Conservation (phyloP, 2,113 vertebrate species). For the Cercopithecus mona region DNA sequence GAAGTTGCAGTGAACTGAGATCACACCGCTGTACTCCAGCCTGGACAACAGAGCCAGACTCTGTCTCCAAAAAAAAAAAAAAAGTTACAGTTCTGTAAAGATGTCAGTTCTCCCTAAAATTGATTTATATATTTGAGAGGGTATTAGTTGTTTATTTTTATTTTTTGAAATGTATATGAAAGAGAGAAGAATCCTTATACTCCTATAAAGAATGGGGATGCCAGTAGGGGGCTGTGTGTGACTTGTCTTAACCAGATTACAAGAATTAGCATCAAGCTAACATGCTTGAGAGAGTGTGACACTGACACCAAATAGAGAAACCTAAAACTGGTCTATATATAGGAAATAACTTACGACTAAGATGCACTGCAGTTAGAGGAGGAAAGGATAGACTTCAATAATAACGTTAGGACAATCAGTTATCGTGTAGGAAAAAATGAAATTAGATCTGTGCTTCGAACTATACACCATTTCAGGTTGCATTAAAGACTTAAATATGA, state of each 20-base stretch:
- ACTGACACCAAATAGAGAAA: neutral
- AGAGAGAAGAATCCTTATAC: neutral
- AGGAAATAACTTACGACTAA: neutral
- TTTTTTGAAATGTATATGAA: slow-evolving; percentile 2
- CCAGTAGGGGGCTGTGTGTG: neutral
- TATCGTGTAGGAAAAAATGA: neutral
- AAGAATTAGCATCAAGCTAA: neutral
- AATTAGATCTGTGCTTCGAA: neutral
- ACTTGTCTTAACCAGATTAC: neutral
- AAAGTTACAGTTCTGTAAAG: neutral
- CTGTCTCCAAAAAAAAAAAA: too few relatives aligned
- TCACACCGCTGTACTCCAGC: too few relatives aligned
- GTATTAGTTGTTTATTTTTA: neutral
- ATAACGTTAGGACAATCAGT: neutral
- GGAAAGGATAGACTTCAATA: neutral
- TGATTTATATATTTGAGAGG: neutral
- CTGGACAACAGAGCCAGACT: too few relatives aligned
- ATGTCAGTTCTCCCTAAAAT: neutral
- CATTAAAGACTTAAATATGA: neutral
- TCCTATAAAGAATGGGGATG: neutral
- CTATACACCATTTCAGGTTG: neutral
- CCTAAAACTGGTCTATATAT: neutral
- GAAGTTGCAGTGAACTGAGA: too few relatives aligned
- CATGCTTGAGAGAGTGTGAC: neutral
- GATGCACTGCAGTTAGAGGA: neutral